Base-by-base conservation (phyloP, 2,888 invertebrate species). In the Bhutanitis thaidina region DNA sequence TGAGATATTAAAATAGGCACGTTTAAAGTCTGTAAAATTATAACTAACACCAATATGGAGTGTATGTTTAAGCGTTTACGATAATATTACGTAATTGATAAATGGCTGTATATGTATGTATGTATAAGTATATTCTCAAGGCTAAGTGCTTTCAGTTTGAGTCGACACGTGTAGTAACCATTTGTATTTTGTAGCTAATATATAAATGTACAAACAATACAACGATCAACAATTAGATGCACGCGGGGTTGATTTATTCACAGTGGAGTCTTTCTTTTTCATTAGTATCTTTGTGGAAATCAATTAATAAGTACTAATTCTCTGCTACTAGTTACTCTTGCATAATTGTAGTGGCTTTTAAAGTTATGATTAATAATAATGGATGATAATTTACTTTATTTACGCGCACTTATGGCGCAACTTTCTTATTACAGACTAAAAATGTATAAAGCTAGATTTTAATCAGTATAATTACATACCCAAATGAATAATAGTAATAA, bases 1-100 rank as follows among this genome's bases (percentile, higher is more conserved):
- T 58, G 55, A 57, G 56, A 43, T 53, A 59, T 43, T 27, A 35
- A 29, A 53, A 55, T 52, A 34, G 30, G 49, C 53, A 52, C 54
- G 56, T 59, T 61, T 55, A 60, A 68, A 70, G 61, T 68, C 70
- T 57, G 53, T 65, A 69, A 77, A 80, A 71, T 67, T 71, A 67
- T 61, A 64, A 58, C 65, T 63, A 60, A 64, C 65, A 67, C 58
- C 69, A 69, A 70, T 71, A 67, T 65, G 69, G 65, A 70, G 70
- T 72, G 69, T 68, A 75, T 78, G 68, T 75, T 63, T 67, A 65
- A 66, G 64, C 71, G 70, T 77, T 71, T 76, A 76, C 71, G 73
- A 66, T 57, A 54, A 63, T 59, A 65, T 84, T 83, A 81, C 80
- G 82, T 82, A 83, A 83, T 69, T 69, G 64, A 67, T 65, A 70